Evolutionary conservation across 2,797 vertebrate species (phyloP), one percentile per base, ranked within the genome.

Genomic region (Serranus cabrilla): DNA sequence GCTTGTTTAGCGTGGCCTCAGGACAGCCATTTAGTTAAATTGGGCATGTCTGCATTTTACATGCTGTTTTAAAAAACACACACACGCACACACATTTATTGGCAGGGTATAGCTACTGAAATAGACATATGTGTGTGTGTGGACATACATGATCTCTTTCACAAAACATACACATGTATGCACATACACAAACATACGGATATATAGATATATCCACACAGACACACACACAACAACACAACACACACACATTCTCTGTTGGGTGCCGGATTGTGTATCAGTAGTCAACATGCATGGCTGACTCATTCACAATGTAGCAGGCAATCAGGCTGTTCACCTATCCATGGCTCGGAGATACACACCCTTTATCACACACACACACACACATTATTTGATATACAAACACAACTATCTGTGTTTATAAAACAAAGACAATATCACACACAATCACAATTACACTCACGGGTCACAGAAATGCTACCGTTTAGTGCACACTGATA

Each of bases 261-360:
- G 40, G 50, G 13, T 56, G 43, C 49, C 45, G n/a, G 42, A 79
- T 37, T 85, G 42, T 85, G 45, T 81, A 90, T 92, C 81, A 85
- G 86, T 66, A 82, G 82, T 90, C 90, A 77, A 74, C 78, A 85
- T 85, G 90, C 91, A 85, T 88, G 80, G 76, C 62, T 81, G 82
- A n/a, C 73, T 91, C 80, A 81, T 85, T 92, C 85, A 81, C 75
- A 61, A 52, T 66, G 67, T 82, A 69, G 83, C 57, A 90, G 80
- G 76, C 88, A 92, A 91, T 93, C 89, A 91, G 68, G 69, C 68
- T 86, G 89, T 73, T 88, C 89, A 86, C 79, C 76, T 81, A 57
- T 78, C 85, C 91, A 87, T 93, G 83, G 86, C 90, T 59, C 8
- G 0, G 71, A 80, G 74, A 82, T 79, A 81, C 62, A 79, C 77